Evolutionary conservation across 2,113 vertebrate species (phyloP).

Genomic region (Corydoras sp.): DNA sequence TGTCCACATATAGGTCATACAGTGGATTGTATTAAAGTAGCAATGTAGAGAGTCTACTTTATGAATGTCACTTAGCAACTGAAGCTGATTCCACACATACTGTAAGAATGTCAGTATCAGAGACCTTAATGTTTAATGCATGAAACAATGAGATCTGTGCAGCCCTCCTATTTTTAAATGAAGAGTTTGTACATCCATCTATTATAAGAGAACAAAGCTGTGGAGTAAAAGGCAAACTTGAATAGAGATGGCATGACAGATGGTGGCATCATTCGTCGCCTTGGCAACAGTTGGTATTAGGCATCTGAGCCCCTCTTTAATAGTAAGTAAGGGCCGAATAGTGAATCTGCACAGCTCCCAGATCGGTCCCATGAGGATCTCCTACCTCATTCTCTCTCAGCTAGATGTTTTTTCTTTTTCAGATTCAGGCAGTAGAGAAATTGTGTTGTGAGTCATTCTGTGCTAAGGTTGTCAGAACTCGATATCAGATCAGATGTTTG

Average conservation of each 20-base stretch:
- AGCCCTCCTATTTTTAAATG: constrained; percentile 4
- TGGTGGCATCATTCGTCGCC: constrained; percentile 56
- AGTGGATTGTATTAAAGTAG: too few species aligned
- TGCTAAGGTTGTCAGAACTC: constrained; percentile 9
- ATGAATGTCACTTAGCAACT: background rate
- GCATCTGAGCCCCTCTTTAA: constrained; percentile 52
- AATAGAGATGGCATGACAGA: constrained; percentile 44
- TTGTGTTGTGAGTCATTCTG: constrained; percentile 7
- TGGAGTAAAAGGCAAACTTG: constrained; percentile 1
- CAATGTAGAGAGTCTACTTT: background rate
- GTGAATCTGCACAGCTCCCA: constrained; percentile 49
- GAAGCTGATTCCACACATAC: background rate
- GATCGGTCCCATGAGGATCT: constrained; percentile 63
- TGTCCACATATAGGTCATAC: too few species aligned
- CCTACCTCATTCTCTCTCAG: constrained; percentile 39
- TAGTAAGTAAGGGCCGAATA: constrained; percentile 53
- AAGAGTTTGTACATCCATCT: constrained; percentile 1
- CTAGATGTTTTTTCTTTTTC: constrained; percentile 33
- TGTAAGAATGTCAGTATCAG: background rate
- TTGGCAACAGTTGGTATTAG: constrained; percentile 53
- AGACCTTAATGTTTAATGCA: background rate
- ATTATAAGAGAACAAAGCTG: constrained; percentile 9
- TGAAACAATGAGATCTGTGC: background rate
- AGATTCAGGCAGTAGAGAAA: constrained; percentile 31
- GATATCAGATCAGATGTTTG: constrained; percentile 16